phyloP scores from a whole-genome alignment of 2,797 vertebrate genomes.

The Xerus rutilus region DNA sequence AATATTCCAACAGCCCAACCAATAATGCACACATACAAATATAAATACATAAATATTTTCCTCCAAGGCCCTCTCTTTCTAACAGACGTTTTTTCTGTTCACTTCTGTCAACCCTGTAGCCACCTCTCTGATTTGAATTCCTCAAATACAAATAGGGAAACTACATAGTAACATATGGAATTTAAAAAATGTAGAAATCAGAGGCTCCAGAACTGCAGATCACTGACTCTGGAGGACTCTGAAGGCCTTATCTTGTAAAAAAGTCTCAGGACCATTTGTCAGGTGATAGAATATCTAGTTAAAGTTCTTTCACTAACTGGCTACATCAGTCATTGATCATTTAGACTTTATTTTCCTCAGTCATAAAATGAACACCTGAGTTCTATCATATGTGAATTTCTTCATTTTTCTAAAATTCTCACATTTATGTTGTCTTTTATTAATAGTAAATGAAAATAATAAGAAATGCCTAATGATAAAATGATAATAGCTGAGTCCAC shows the following conservation, averaged over 20 bases:
- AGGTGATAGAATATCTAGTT: background rate
- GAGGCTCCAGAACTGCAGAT: background rate
- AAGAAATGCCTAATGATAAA: background rate
- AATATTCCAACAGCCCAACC: background rate
- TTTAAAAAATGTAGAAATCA: background rate
- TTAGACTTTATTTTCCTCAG: background rate
- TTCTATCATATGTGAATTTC: background rate
- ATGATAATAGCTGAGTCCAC: background rate
- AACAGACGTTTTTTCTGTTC: background rate
- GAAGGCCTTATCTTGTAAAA: background rate
- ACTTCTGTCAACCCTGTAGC: background rate
- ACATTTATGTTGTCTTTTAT: background rate
- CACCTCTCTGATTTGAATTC: background rate
- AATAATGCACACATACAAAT: background rate
- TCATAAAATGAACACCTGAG: background rate
- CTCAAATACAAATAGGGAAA: background rate
- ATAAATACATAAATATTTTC: background rate
- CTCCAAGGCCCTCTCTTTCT: accelerated
- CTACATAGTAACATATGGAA: background rate
- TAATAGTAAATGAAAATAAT: background rate
- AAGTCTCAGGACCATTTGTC: background rate
- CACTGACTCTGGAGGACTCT: background rate
- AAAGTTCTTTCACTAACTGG: background rate
- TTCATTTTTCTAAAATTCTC: background rate
- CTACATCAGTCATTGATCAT: background rate